Evolutionary conservation across 1,140 invertebrate species (phyloP), one percentile per base, ranked within the genome.

Genomic region (Zaprionus gabonicus): DNA sequence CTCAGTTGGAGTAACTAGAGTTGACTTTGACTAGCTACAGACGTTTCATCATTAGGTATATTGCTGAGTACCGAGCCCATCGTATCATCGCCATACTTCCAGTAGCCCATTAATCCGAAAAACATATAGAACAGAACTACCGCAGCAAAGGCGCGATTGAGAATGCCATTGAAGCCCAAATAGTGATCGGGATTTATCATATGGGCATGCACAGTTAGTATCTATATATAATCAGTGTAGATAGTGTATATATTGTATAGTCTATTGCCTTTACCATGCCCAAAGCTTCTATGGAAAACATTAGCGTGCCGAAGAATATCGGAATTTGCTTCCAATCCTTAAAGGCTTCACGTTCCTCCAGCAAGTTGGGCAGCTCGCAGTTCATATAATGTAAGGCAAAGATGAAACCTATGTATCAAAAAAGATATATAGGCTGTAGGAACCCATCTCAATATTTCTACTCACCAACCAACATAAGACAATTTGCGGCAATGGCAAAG

Each of bases 31-130:
- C 28, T 31, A 31, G 0, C 13, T n/a, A 6, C 72, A n/a, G 6
- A 84, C 81, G 55, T 53, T 58, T 84, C 81, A 2, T 73, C 27
- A 1, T 15, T 12, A 0, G 81, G 82, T 3, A 84, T 23, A 51
- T 84, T 85, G 20, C 68, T 70, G 3, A 84, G 28, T 15, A 84
- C 44, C 0, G 78, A 81, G 9, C 53, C 70, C 1, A 51, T 17
- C 7, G 82, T 85, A 1, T 68, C 20, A 13, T 78, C 51, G 9
- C 82, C 82, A 20, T 49, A 84, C 0, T 55, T 70, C 82, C 82
- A 84, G 12, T 81, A 84, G 13, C 82, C 82, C 4, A 84, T 27
- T 13, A 84, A 74, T 1, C 82, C 82, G 28, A 84, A 85, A 4
- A 25, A 0, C 0, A 60, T 27, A 51, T 84, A 75, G 6, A 84